Conservation (phyloP, 1,140 invertebrate species). For the Drosophila erecta region DNA sequence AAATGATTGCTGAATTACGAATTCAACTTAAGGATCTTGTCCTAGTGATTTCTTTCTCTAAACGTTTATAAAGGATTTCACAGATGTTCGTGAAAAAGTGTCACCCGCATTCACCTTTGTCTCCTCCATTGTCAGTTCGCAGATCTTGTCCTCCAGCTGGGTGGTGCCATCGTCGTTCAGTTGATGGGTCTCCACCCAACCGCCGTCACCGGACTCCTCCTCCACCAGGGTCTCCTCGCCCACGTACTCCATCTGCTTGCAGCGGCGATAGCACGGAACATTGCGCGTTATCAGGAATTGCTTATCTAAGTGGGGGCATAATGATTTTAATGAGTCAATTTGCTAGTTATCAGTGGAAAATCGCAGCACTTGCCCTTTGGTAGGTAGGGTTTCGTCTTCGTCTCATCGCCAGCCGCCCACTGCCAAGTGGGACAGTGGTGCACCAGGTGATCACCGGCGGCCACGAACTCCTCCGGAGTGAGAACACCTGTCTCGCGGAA, state of each 20-base stretch:
- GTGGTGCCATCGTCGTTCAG: slow-evolving; percentile 79
- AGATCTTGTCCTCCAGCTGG: slow-evolving; percentile 86
- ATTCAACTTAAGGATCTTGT: too few species aligned
- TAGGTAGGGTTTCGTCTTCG: slow-evolving; percentile 93
- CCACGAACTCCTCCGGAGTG: slow-evolving; percentile 98
- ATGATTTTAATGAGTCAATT: slow-evolving; percentile 21
- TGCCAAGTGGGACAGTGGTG: slow-evolving; percentile 99
- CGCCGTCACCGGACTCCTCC: slow-evolving; percentile 94
- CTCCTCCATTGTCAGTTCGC: slow-evolving; percentile 88
- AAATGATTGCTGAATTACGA: not conserved
- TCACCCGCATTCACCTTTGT: slow-evolving; percentile 76
- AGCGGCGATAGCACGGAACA: slow-evolving; percentile 96
- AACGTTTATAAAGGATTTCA: too few species aligned
- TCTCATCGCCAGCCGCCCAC: slow-evolving; percentile 96
- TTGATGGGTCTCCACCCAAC: slow-evolving; percentile 99
- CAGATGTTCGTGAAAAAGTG: too few species aligned
- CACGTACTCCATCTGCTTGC: slow-evolving; percentile 97
- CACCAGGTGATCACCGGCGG: slow-evolving; percentile 98
- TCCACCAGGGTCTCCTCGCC: slow-evolving; percentile 95
- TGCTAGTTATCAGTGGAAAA: slow-evolving; percentile 3
- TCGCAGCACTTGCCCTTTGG: slow-evolving; percentile 86
- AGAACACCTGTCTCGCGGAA: slow-evolving; percentile 99
- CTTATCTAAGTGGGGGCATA: slow-evolving; percentile 88
- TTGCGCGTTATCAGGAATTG: slow-evolving; percentile 99
- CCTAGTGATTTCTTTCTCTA: too few species aligned